Evolutionary conservation across 2,113 vertebrate genomes (phyloP), one percentile per base, ranked within the genome.

Genomic region (Lates calcarifer): DNA sequence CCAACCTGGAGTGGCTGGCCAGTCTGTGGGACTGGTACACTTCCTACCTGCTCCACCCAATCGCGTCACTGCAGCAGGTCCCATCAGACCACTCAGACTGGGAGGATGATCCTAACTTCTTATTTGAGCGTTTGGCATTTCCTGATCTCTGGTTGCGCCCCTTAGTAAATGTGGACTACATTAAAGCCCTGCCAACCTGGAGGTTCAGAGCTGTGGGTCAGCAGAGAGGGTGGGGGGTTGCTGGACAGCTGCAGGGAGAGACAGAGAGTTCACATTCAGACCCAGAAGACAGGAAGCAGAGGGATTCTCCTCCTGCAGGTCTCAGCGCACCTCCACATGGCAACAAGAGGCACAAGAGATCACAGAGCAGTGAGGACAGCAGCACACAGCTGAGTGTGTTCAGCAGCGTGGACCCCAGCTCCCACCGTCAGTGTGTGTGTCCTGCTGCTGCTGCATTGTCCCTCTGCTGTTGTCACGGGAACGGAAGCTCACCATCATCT

Each of bases 21-120:
- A 99, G 97, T 79, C 95, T 99, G 81, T 99, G 98, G 98, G 98
- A 99, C 92, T 99, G 97, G 98, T 99, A 98, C 88, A 96, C 97
- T 9, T 99, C 97, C 91, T 99, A 96, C 87, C 92, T 99, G 84
- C 96, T 99, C 83, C 97, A 97, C 85, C 98, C 98, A 0, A 99
- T 98, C 3, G 94, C 97, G 72, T 98, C 97, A 17, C 95, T 98
- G n/a, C 97, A 98, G 76, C 96, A 96, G 85, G 94, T 96, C 28
- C 98, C 97, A 0, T 89, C 87, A 43, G 94, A 96, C 67, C 95
- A 97, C 68, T 98, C 97, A 0, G 98, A 99, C 67, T 99, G 98
- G 98, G 98, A 99, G 0, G 97, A 98, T 56, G 97, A 98, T 89
- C 96, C 97, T 0, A 96, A 96, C 90, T 92, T 99, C 60, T 93